phyloP scores from a whole-genome alignment of 1,140 invertebrate species.

The Venturia canescens region DNA sequence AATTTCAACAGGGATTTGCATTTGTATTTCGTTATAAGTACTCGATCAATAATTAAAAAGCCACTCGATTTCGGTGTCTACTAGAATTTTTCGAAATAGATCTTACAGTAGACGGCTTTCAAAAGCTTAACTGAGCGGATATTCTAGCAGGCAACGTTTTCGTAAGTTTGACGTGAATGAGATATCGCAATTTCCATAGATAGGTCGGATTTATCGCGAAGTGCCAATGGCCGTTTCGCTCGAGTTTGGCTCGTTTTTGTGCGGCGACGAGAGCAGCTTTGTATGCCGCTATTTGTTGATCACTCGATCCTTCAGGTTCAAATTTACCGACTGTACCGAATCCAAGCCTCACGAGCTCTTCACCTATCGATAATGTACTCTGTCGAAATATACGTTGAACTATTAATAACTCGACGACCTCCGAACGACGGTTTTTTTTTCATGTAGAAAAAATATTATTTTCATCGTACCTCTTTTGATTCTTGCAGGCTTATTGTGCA shows the following conservation, averaged over 20 bases:
- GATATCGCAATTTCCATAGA: conserved; percentile 65
- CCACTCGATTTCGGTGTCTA: not conserved
- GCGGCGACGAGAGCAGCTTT: conserved; percentile 68
- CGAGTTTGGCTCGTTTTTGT: conserved; percentile 70
- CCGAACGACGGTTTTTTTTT: not conserved
- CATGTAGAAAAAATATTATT: not conserved
- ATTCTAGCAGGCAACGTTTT: conserved; percentile 22
- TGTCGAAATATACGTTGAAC: conserved; percentile 49
- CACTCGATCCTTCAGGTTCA: conserved; percentile 54
- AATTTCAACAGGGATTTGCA: too few species aligned
- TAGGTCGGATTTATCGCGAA: conserved; percentile 71
- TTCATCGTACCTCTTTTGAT: conserved; percentile 61
- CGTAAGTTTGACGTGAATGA: conserved; percentile 58
- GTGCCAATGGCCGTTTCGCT: conserved; percentile 77
- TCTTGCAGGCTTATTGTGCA: conserved; percentile 74
- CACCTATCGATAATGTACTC: conserved; percentile 67
- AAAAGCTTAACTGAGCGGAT: conserved; percentile 39
- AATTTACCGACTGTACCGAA: conserved; percentile 70
- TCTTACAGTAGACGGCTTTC: not conserved
- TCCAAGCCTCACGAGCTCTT: conserved; percentile 75
- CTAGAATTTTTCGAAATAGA: not conserved
- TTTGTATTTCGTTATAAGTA: too few species aligned
- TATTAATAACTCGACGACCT: conserved; percentile 12
- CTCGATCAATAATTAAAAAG: too few species aligned
- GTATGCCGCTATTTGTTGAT: conserved; percentile 65